Evolutionary conservation across 2,888 invertebrate species (phyloP).

Genomic region (Carpatolechia fugitivella): DNA sequence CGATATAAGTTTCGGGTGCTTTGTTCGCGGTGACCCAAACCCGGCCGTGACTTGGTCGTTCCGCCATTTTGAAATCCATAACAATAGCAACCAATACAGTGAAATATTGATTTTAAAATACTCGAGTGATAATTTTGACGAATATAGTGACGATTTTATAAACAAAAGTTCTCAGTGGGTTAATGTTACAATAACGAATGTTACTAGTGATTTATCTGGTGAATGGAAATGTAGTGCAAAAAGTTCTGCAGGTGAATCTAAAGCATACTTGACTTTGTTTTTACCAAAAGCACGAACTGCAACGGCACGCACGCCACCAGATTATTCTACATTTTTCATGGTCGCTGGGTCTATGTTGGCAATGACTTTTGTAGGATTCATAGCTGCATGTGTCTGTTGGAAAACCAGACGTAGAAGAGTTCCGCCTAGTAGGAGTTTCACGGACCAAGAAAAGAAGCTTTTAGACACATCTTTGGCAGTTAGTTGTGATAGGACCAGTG

Average conservation of each 20-base stretch:
- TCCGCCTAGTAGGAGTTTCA: conserved; percentile 83
- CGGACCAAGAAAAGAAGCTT: conserved; percentile 92
- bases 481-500: conserved; percentile 83
- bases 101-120: conserved; percentile 55
- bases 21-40: conserved; percentile 88
- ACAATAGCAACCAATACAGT: conserved; percentile 52
- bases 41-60: conserved; percentile 90
- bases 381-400: conserved; percentile 71
- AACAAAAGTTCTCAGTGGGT: conserved; percentile 83
- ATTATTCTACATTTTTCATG: conserved; percentile 85
- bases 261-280: conserved; percentile 79
- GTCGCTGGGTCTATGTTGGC: conserved; percentile 85
- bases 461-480: conserved; percentile 85
- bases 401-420: conserved; percentile 88
- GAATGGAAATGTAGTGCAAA: conserved; percentile 90
- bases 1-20: conserved; percentile 89
- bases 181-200: conserved; percentile 90
- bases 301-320: conserved; percentile 86
- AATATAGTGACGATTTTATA: conserved; percentile 60
- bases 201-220: conserved; percentile 89
- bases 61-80: conserved; percentile 77
- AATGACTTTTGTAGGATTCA: conserved; percentile 81
- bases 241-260: conserved; percentile 81
- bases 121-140: conserved; percentile 50
- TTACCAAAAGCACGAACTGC: conserved; percentile 83